phyloP scores from a whole-genome alignment of 2,888 invertebrate species.

The Diaprepes abbreviatus region DNA sequence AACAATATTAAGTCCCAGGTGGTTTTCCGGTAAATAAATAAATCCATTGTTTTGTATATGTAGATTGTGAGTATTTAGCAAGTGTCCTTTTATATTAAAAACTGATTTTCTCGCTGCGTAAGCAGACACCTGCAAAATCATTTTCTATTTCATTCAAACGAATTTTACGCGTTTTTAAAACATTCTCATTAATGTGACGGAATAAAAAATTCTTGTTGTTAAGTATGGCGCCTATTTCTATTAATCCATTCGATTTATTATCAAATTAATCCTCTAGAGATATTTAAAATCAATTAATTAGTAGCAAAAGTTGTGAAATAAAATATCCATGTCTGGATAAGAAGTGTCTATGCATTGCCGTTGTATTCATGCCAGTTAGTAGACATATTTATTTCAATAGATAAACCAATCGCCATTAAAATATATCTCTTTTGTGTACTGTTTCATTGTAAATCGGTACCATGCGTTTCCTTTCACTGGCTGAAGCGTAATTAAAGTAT shows the following conservation, averaged over 20 bases:
- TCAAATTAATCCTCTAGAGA: background rate
- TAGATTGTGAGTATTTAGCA: no score
- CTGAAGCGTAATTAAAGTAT: background rate
- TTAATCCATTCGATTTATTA: background rate
- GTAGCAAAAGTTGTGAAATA: background rate
- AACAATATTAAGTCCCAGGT: no score
- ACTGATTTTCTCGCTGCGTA: no score
- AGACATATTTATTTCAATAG: conserved; percentile 6
- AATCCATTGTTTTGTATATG: no score
- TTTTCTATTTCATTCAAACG: no score
- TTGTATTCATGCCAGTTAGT: background rate
- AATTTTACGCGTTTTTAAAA: no score
- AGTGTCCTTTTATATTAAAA: no score
- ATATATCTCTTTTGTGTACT: conserved; percentile 30
- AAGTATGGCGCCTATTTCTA: conserved; percentile 5
- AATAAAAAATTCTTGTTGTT: no score
- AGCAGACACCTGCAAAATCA: no score
- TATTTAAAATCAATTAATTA: conserved; percentile 10
- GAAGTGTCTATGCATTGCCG: background rate
- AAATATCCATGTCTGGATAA: background rate
- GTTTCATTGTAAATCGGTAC: conserved; percentile 22
- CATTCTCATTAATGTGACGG: no score
- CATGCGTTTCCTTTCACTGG: conserved; percentile 28
- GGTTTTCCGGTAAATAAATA: no score
- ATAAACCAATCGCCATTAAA: conserved; percentile 34